Evolutionary conservation across 2,797 vertebrate species (phyloP).

Genomic region (Phataginus tetradactyla): DNA sequence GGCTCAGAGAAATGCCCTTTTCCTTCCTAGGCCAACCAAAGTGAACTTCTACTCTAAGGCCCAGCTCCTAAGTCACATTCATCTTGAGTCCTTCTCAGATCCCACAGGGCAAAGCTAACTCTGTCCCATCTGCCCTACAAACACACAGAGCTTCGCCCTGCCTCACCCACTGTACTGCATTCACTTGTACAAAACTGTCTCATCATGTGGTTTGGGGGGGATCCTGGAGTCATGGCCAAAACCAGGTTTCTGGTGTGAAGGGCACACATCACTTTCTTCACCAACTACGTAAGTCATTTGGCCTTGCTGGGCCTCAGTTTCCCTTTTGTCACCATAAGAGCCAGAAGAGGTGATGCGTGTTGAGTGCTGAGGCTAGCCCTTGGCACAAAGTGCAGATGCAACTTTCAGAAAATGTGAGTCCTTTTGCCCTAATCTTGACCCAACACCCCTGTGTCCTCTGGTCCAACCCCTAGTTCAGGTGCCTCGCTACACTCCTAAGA

Average conservation of each 20-base stretch:
- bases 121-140: neutral
- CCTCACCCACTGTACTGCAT: accelerated
- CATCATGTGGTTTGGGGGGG: neutral
- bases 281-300: neutral
- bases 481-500: neutral
- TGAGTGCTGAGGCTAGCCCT: neutral
- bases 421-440: neutral
- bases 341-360: neutral
- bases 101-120: neutral
- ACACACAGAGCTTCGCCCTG: neutral
- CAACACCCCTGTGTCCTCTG: neutral
- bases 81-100: neutral
- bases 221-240: neutral
- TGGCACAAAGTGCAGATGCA: neutral
- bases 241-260: neutral
- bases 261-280: neutral
- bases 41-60: neutral
- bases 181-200: neutral
- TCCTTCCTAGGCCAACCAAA: neutral
- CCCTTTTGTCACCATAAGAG: neutral
- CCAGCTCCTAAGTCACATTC: neutral
- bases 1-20: neutral
- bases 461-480: accelerated
- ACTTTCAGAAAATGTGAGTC: neutral
- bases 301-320: neutral